These are phyloP conservation scores for Ceyx melanurus DNA, from an alignment of 2,113 vertebrate species.

Conservation along the genomic window DNA sequence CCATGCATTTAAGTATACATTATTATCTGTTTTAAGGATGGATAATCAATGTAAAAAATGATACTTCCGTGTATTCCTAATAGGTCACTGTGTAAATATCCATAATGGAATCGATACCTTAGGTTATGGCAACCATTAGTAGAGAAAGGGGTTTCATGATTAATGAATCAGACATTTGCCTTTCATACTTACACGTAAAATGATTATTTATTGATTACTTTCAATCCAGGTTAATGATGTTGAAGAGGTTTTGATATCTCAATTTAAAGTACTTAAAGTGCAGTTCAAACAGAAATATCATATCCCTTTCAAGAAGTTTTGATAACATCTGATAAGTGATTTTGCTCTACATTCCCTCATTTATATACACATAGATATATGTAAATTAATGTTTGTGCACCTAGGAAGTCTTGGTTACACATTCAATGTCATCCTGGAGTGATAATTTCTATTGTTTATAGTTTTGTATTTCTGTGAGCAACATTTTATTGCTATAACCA, in stretches of 20 bases:
- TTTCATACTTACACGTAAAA: conserved; percentile 57
- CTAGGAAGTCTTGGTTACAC: background rate
- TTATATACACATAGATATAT: background rate
- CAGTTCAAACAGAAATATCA: background rate
- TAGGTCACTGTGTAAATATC: conserved; percentile 75
- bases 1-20: conserved; percentile 66
- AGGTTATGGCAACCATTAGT: conserved; percentile 64
- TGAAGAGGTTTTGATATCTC: conserved; percentile 48
- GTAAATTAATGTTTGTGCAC: background rate
- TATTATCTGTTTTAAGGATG: conserved; percentile 70
- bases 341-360: background rate
- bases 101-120: conserved; percentile 72
- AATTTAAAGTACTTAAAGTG: conserved; percentile 33
- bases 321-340: background rate
- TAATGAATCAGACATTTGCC: conserved; percentile 59
- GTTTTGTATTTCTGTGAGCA: background rate
- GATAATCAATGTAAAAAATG: conserved; percentile 72
- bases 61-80: conserved; percentile 67
- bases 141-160: conserved; percentile 61
- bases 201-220: conserved; percentile 72
- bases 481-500: background rate
- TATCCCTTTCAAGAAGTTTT: conserved; percentile 15
- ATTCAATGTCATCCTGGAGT: background rate
- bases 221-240: conserved; percentile 44
- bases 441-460: background rate